Conservation (phyloP, 2,888 invertebrate genomes). For the Callosobruchus maculatus region DNA sequence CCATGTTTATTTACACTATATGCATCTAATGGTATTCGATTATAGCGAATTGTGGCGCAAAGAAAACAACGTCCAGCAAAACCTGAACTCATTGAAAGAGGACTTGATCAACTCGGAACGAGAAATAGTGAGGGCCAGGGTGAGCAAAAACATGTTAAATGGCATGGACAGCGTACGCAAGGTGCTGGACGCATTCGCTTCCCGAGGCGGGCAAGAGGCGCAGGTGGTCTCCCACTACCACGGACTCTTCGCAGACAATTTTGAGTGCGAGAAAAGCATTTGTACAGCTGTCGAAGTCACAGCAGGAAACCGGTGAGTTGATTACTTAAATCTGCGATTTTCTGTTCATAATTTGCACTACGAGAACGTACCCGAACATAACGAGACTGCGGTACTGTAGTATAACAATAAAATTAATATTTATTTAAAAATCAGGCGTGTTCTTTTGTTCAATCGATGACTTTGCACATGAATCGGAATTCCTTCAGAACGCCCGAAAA, state of each 20-base stretch:
- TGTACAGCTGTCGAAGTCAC: conserved; percentile 97
- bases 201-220: conserved; percentile 68
- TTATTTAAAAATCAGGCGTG: too few species aligned
- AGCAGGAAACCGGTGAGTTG: conserved; percentile 58
- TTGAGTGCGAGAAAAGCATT: conserved; percentile 93
- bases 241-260: conserved; percentile 93
- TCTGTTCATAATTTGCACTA: too few species aligned
- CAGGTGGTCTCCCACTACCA: conserved; percentile 81
- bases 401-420: too few species aligned
- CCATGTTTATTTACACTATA: too few species aligned
- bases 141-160: conserved; percentile 93
- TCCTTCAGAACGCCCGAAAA: too few species aligned
- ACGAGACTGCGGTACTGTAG: too few species aligned
- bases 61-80: conserved; percentile 90
- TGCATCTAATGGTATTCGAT: too few species aligned
- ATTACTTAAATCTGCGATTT: too few species aligned
- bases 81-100: conserved; percentile 85
- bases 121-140: conserved; percentile 91
- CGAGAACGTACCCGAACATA: too few species aligned
- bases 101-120: conserved; percentile 95
- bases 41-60: conserved; percentile 86
- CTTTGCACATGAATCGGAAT: too few species aligned
- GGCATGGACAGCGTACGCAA: conserved; percentile 95
- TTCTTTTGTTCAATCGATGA: too few species aligned
- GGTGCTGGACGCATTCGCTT: conserved; percentile 84